Evolutionary conservation across 2,797 vertebrate species (phyloP).

Genomic region (Heterohyrax brucei): DNA sequence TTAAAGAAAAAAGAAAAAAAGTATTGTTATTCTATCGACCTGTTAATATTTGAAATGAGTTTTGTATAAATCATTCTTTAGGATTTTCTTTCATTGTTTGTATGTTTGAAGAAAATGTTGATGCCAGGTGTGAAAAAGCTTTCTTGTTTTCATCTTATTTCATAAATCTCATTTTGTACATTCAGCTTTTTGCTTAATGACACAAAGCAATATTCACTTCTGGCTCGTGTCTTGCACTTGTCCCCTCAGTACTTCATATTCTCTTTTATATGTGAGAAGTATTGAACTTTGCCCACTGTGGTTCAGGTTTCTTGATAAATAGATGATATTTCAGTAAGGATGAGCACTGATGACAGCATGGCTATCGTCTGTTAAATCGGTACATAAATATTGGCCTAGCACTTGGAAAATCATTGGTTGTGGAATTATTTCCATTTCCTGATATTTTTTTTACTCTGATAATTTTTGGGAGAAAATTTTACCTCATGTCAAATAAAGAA

Average conservation of each 20-base stretch:
- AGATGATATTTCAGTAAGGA: conserved; percentile 74
- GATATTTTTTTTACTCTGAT: conserved; percentile 31
- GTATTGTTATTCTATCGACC: not conserved
- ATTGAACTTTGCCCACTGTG: conserved; percentile 77
- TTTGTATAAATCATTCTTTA: conserved; percentile 63
- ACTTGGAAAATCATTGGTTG: conserved; percentile 14
- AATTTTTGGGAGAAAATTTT: not conserved
- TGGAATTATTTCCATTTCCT: conserved; percentile 53
- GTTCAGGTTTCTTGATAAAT: conserved; percentile 62
- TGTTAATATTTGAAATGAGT: not conserved
- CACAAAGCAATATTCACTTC: conserved; percentile 80
- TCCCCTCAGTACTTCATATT: conserved; percentile 66
- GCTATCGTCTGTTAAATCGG: conserved; percentile 29
- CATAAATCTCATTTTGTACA: conserved; percentile 77
- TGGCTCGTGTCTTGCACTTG: conserved; percentile 78
- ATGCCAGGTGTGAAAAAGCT: conserved; percentile 64
- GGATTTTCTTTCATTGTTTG: conserved; percentile 69
- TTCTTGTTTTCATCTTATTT: conserved; percentile 74
- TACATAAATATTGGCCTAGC: not conserved
- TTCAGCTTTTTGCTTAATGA: conserved; percentile 77
- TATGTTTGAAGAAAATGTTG: conserved; percentile 82
- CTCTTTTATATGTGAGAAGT: conserved; percentile 77
- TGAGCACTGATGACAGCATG: conserved; percentile 63
- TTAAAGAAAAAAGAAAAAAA: not conserved
- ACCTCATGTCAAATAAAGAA: not conserved